These are phyloP conservation scores for Pogonus chalceus DNA, from an alignment of 1,140 invertebrate species.

Conservation along the genomic window DNA sequence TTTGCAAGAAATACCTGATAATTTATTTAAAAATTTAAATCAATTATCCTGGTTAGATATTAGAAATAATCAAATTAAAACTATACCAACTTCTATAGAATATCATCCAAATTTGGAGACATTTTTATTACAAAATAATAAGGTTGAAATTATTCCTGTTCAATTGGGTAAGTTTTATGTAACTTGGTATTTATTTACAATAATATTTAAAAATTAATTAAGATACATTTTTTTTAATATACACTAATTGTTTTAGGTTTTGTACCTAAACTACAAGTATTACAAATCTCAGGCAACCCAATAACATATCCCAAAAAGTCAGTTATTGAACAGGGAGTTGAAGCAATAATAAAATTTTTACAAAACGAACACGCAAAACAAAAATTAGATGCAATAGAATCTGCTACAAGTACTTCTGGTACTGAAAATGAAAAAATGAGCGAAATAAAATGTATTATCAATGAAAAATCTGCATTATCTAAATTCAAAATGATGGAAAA, in stretches of 20 bases:
- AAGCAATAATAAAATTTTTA: slow-evolving; percentile 23
- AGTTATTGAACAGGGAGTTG: slow-evolving; percentile 23
- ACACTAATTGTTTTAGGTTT: slow-evolving; percentile 22
- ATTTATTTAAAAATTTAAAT: no score
- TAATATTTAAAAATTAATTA: background rate
- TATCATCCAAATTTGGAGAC: no score
- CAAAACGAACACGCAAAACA: slow-evolving; percentile 20
- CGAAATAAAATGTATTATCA: background rate
- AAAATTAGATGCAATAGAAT: background rate
- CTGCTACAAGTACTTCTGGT: background rate
- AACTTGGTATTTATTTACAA: background rate
- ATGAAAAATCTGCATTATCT: background rate
- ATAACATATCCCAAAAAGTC: slow-evolving; percentile 23
- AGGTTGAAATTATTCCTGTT: background rate
- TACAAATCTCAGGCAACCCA: slow-evolving; percentile 31
- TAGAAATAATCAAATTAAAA: no score
- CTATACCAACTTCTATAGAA: no score
- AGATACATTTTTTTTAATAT: background rate
- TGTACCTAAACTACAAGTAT: slow-evolving; percentile 26
- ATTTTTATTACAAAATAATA: no score
- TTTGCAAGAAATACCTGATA: no score
- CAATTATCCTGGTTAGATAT: no score
- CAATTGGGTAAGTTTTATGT: background rate
- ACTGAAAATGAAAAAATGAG: slow-evolving; percentile 4
- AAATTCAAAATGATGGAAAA: slow-evolving; percentile 1